These are phyloP conservation scores for Gymnarchus niloticus DNA, from an alignment of 2,113 vertebrate species.

Conservation along the genomic window DNA sequence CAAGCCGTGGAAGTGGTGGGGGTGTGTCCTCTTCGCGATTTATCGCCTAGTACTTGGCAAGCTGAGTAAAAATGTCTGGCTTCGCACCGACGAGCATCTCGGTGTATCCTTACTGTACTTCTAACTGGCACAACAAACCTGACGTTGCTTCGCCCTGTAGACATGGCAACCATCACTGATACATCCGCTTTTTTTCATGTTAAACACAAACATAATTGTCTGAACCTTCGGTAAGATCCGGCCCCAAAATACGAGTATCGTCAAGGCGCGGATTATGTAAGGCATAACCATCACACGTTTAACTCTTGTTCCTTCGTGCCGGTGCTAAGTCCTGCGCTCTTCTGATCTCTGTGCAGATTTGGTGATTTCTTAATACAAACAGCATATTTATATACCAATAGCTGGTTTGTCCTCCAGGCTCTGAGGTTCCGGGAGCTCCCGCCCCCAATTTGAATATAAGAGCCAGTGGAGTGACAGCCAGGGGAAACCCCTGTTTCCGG, in stretches of 20 bases:
- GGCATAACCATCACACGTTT: too few species aligned
- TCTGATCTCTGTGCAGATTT: too few species aligned
- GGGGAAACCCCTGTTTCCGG: not conserved
- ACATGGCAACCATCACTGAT: not conserved
- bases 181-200: not conserved
- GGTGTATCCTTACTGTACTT: not conserved
- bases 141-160: not conserved
- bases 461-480: not conserved
- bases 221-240: not conserved
- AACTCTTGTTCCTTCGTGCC: not conserved
- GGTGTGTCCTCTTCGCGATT: constrained; percentile 35
- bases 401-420: not conserved
- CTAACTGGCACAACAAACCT: not conserved
- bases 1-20: constrained; percentile 28
- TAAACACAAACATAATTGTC: not conserved
- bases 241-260: not conserved
- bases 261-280: not conserved
- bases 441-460: not conserved
- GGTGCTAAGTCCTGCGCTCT: not conserved
- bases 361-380: too few species aligned
- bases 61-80: constrained; percentile 11
- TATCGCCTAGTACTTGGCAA: constrained; percentile 27
- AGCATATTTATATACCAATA: not conserved
- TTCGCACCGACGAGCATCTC: constrained; percentile 11
- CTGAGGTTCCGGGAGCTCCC: not conserved